Percentiles rank a stretch among this genome's conserved stretches.
Conservation (phyloP, 2,113 vertebrate species). For the Cyprinodon tularosa region DNA sequence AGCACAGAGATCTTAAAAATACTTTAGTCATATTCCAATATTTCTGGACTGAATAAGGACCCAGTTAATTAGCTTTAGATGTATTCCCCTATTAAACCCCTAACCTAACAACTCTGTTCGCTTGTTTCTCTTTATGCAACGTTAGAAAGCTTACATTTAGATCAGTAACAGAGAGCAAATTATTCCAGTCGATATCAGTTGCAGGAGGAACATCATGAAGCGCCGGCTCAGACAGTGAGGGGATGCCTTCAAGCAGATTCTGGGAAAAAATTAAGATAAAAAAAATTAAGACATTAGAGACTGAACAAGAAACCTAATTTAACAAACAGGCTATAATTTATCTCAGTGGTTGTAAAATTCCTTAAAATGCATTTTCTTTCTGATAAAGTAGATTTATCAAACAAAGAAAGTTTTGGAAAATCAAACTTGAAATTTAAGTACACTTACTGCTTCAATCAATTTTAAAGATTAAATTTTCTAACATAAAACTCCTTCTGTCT, state of each 20-base stretch:
- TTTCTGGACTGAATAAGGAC: not conserved
- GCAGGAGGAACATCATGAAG: conserved; percentile 21
- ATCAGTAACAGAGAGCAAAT: conserved; percentile 70
- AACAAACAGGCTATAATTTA: not conserved
- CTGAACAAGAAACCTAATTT: not conserved
- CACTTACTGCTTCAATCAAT: too few species aligned
- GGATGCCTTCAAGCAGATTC: conserved; percentile 61
- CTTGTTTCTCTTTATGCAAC: not conserved
- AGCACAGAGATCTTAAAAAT: not conserved
- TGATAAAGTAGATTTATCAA: not conserved
- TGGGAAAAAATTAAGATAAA: conserved; percentile 29
- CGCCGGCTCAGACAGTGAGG: conserved; percentile 42
- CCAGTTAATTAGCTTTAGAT: too few species aligned
- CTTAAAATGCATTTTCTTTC: not conserved
- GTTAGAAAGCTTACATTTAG: conserved; percentile 68
- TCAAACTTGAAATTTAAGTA: too few species aligned
- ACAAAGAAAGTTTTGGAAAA: too few species aligned
- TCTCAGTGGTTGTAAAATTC: not conserved
- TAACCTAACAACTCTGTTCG: not conserved
- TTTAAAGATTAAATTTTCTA: too few species aligned
- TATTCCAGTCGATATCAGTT: conserved; percentile 72
- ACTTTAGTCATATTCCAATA: not conserved
- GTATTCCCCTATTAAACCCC: not conserved
- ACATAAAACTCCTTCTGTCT: not conserved
- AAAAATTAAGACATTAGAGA: not conserved